These are phyloP conservation scores for Lepidocolaptes lacrymiger DNA, from an alignment of 2,797 vertebrate genomes.

Conservation along the genomic window DNA sequence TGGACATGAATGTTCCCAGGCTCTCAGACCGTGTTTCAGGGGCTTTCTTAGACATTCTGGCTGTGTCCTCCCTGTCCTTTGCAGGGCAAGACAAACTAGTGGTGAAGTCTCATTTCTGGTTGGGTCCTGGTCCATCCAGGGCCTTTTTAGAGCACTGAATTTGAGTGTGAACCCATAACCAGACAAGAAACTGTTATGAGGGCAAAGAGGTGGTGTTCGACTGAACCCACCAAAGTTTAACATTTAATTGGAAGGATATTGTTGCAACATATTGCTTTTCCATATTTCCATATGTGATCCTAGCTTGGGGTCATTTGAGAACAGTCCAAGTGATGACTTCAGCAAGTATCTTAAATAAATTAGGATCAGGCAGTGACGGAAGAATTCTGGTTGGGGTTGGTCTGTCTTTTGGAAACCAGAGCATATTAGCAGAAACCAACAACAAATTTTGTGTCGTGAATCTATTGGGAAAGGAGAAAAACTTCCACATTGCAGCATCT, in stretches of 20 bases:
- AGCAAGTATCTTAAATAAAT: conserved; percentile 73
- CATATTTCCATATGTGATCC: conserved; percentile 72
- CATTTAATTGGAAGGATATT: conserved; percentile 61
- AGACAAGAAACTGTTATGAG: neutral
- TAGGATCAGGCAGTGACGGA: conserved; percentile 72
- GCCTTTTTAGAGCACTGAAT: neutral
- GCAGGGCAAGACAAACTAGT: neutral
- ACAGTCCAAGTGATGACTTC: conserved; percentile 73
- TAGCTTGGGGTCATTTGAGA: conserved; percentile 73
- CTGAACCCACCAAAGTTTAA: conserved; percentile 23
- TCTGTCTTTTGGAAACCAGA: conserved; percentile 66
- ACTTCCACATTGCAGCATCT: conserved; percentile 54
- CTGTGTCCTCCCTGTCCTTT: neutral
- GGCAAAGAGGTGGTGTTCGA: neutral
- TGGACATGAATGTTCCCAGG: fast-evolving
- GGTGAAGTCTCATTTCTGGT: neutral
- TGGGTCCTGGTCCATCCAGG: neutral
- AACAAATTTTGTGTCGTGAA: conserved; percentile 56
- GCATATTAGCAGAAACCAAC: conserved; percentile 46
- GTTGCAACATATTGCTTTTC: conserved; percentile 67
- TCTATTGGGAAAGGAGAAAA: conserved; percentile 62
- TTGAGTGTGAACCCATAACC: neutral
- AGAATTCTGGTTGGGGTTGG: conserved; percentile 70
- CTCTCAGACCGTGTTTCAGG: neutral
- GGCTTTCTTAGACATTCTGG: neutral